These are phyloP conservation scores for Tyria jacobaeae DNA, from an alignment of 2,888 invertebrate genomes.

Conservation along the genomic window DNA sequence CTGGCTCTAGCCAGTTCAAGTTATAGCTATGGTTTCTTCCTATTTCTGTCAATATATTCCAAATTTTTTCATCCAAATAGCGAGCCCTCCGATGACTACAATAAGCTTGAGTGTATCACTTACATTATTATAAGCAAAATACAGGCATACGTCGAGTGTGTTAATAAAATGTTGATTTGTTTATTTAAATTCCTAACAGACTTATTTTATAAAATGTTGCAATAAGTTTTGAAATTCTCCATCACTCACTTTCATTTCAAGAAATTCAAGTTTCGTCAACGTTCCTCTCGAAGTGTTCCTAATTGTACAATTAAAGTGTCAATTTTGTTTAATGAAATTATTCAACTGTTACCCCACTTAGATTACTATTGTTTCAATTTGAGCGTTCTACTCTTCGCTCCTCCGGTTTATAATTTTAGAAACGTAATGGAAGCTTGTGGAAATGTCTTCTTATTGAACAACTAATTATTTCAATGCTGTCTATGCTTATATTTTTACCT, in stretches of 20 bases:
- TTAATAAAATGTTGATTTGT: too few species aligned
- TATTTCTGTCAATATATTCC: too few species aligned
- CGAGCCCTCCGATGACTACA: too few species aligned
- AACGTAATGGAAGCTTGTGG: neutral
- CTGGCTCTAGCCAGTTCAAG: too few species aligned
- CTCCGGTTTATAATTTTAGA: constrained; percentile 26
- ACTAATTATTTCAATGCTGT: neutral
- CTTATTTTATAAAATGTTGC: neutral
- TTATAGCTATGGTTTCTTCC: too few species aligned
- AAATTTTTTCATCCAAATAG: too few species aligned
- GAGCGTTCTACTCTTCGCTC: constrained; percentile 26
- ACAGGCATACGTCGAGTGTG: too few species aligned
- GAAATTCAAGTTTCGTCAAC: constrained; percentile 37
- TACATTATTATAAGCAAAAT: too few species aligned
- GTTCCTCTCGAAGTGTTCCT: constrained; percentile 40
- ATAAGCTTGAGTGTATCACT: too few species aligned
- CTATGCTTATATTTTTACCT: neutral
- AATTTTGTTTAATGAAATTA: constrained; percentile 60
- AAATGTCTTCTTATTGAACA: neutral
- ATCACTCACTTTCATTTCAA: constrained; percentile 14
- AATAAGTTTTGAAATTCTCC: neutral
- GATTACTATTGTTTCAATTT: constrained; percentile 38
- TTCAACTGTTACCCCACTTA: constrained; percentile 42
- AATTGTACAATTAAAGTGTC: constrained; percentile 52
- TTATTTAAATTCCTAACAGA: neutral